Evolutionary conservation across 2,888 invertebrate species (phyloP).

Genomic region (Tipula vernalis): DNA sequence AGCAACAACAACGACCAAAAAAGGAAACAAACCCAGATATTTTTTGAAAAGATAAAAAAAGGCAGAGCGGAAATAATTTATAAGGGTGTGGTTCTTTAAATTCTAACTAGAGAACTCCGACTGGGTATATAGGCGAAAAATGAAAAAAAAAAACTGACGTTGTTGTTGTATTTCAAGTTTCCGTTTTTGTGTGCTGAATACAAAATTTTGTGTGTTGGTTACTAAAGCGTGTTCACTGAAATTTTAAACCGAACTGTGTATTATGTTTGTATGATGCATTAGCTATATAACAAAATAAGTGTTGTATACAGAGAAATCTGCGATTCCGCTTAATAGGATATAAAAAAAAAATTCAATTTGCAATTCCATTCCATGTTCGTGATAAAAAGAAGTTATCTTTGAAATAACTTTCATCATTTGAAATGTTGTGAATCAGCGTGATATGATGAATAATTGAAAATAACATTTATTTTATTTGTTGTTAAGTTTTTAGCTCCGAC

Average conservation of each 20-base stretch:
- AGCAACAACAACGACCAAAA: not conserved
- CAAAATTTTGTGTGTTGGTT: not conserved
- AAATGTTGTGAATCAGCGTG: constrained; percentile 4
- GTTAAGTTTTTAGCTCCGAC: not conserved
- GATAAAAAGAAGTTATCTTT: constrained; percentile 4
- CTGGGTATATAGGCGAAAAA: not conserved
- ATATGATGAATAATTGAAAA: not conserved
- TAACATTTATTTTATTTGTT: not conserved
- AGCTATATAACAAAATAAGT: not conserved
- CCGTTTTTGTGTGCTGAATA: not conserved
- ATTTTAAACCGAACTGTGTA: not conserved
- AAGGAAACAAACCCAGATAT: constrained; percentile 4
- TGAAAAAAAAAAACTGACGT: not conserved
- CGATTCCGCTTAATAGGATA: constrained; percentile 4
- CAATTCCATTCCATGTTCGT: not conserved
- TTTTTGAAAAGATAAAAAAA: not conserved
- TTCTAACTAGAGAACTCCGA: not conserved
- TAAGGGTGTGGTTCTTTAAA: not conserved
- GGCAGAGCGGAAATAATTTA: not conserved
- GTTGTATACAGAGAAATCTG: not conserved
- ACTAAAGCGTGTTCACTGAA: not conserved
- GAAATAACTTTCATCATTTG: not conserved
- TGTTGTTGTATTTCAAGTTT: not conserved
- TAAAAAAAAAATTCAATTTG: not conserved
- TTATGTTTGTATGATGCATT: not conserved